Evolutionary conservation across 2,797 vertebrate genomes (phyloP).

Genomic region (Sardinella longiceps): DNA sequence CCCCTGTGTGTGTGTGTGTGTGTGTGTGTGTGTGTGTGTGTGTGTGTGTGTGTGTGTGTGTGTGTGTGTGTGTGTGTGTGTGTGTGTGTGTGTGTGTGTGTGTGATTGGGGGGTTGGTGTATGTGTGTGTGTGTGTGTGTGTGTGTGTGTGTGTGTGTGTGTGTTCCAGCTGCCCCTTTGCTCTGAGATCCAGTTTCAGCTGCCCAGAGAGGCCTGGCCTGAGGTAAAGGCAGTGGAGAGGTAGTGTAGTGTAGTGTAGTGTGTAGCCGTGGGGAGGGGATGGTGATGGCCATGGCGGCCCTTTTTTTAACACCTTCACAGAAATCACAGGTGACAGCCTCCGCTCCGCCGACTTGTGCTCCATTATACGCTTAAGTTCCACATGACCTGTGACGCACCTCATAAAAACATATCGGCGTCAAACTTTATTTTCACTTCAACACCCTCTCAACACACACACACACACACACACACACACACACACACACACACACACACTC

Average conservation of each 20-base stretch:
- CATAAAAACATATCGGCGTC: neutral
- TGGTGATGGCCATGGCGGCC: conserved; percentile 28
- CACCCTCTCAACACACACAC: neutral
- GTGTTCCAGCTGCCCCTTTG: conserved; percentile 38
- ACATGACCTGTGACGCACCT: conserved; percentile 3
- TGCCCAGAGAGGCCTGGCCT: neutral
- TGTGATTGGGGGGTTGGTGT: neutral
- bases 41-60: neutral
- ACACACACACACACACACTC: neutral
- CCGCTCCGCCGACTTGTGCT: neutral
- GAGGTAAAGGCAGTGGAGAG: neutral
- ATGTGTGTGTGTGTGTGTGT: neutral
- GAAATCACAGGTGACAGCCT: conserved; percentile 30
- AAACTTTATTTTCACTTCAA: neutral
- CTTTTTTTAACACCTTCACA: conserved; percentile 25
- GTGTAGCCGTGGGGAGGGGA: conserved; percentile 33
- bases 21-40: neutral
- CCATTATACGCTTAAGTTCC: neutral
- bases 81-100: neutral
- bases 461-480: conserved; percentile 19
- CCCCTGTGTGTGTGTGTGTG: neutral
- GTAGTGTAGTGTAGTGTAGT: too few species aligned
- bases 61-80: neutral
- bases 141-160: conserved; percentile 8
- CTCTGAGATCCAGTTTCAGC: conserved; percentile 44